A percentile compares a stretch with the other conserved stretches of the same genome.
These are phyloP conservation scores for Cetoscarus ocellatus DNA, from an alignment of 2,797 vertebrate species.

Conservation along the genomic window DNA sequence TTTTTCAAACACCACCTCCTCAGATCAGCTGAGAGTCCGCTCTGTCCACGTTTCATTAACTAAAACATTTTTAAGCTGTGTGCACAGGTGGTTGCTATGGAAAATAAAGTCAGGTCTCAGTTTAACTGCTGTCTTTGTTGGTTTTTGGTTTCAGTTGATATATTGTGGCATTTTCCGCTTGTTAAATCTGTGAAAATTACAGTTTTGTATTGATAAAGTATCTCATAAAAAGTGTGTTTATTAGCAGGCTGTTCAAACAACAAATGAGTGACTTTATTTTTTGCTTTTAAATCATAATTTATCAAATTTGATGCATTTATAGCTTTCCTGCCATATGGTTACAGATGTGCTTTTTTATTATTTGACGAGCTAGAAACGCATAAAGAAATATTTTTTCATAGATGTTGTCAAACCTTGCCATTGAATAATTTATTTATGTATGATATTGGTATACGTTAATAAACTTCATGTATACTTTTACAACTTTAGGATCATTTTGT, in stretches of 20 bases:
- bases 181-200: conserved; percentile 34
- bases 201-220: conserved; percentile 35
- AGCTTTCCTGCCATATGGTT: conserved; percentile 34
- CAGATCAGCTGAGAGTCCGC: conserved; percentile 50
- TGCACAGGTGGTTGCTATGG: conserved; percentile 63
- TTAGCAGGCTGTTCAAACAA: conserved; percentile 33
- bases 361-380: conserved; percentile 41
- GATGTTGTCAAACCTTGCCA: conserved; percentile 11
- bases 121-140: conserved; percentile 53
- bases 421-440: neutral
- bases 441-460: no score
- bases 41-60: conserved; percentile 47
- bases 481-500: no score
- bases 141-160: conserved; percentile 43
- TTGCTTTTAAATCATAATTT: conserved; percentile 54
- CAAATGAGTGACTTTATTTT: conserved; percentile 37
- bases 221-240: conserved; percentile 7
- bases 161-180: conserved; percentile 20
- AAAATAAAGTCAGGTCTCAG: conserved; percentile 39
- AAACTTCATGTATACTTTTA: no score
- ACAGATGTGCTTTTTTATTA: conserved; percentile 26
- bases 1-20: conserved; percentile 69
- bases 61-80: conserved; percentile 53
- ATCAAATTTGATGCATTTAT: conserved; percentile 44
- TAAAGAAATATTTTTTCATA: neutral